A percentile compares a stretch with the other conserved stretches of the same genome.
Conservation (phyloP, 2,113 vertebrate genomes). For the Neodontobutis hainanensis region DNA sequence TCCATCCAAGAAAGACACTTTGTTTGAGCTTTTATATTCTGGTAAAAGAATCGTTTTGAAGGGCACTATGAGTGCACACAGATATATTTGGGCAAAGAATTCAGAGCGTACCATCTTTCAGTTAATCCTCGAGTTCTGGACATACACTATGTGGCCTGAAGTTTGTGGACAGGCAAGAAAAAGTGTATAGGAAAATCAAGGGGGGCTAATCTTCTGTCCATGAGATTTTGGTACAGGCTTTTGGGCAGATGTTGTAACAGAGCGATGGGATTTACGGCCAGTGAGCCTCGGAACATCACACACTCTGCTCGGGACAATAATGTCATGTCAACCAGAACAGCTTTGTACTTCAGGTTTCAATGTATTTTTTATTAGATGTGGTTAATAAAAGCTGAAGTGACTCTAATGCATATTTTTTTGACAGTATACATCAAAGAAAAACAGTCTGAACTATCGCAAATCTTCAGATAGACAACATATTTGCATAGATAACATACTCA, state of each 20-base stretch:
- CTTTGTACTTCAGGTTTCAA: too few species aligned
- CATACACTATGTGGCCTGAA: not conserved
- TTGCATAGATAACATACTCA: too few species aligned
- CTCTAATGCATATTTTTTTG: too few species aligned
- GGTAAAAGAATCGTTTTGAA: slow-evolving; percentile 5
- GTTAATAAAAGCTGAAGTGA: too few species aligned
- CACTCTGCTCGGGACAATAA: not conserved
- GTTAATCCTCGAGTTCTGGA: not conserved
- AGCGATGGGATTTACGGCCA: not conserved
- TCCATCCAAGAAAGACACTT: not conserved
- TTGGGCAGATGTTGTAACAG: not conserved
- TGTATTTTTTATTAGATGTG: too few species aligned
- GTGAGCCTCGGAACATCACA: not conserved
- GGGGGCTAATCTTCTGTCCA: not conserved
- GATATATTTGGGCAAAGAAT: slow-evolving; percentile 26
- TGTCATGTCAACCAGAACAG: not conserved
- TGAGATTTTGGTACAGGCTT: not conserved
- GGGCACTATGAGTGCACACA: not conserved
- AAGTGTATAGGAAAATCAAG: not conserved
- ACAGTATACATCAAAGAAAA: too few species aligned
- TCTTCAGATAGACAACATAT: too few species aligned
- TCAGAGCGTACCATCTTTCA: not conserved
- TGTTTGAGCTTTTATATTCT: not conserved
- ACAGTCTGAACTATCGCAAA: too few species aligned
- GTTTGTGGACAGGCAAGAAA: not conserved